Evolutionary conservation across 1,140 invertebrate genomes (phyloP).

Genomic region (Aphis craccivora): DNA sequence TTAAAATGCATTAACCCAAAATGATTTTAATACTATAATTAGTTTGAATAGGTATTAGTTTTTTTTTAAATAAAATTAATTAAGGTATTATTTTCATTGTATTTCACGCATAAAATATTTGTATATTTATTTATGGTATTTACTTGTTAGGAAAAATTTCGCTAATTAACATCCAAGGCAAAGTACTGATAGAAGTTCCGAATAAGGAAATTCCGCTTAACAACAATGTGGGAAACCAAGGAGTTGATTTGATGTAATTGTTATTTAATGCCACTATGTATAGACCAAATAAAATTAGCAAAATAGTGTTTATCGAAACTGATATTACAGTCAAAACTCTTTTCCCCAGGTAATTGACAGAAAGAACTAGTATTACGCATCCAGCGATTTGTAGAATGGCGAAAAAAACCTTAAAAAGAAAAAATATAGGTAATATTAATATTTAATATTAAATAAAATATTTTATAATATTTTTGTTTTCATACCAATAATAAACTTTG

Average conservation of each 20-base stretch:
- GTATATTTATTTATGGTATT: not conserved
- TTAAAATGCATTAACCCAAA: not conserved
- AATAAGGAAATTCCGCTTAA: conserved; percentile 59
- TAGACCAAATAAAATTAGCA: not conserved
- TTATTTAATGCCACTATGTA: conserved; percentile 22
- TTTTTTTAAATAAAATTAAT: too few relatives aligned
- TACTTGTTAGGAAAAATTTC: conserved; percentile 61
- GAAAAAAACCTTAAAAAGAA: conserved; percentile 10
- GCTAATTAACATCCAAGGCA: conserved; percentile 61
- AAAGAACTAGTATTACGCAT: conserved; percentile 8
- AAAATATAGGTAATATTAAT: conserved; percentile 4
- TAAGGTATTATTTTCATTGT: too few relatives aligned
- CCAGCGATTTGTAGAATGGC: not conserved
- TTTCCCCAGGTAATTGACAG: conserved; percentile 46
- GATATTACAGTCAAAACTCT: conserved; percentile 13
- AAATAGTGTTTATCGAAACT: not conserved
- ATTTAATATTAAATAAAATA: not conserved
- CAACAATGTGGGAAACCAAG: conserved; percentile 55
- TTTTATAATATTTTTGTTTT: not conserved
- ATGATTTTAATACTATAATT: not conserved
- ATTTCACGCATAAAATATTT: too few relatives aligned
- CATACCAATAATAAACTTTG: conserved; percentile 1
- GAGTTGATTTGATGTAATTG: not conserved
- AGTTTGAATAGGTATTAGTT: not conserved
- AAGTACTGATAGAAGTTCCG: conserved; percentile 53